Evolutionary conservation across 2,888 invertebrate genomes (phyloP).

Genomic region (Lasioglossum malachurum): DNA sequence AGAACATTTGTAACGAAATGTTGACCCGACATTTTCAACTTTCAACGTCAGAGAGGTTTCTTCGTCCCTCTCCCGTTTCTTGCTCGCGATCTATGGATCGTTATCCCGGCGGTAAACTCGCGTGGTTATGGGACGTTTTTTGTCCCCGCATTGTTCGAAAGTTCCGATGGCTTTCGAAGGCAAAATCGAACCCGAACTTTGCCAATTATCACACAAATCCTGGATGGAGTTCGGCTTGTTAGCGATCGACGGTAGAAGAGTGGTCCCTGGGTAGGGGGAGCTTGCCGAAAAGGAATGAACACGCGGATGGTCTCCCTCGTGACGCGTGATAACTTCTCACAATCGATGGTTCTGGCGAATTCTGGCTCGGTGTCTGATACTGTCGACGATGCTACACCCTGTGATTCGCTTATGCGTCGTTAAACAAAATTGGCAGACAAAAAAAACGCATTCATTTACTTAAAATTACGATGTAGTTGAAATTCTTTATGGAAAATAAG

Average conservation of each 20-base stretch:
- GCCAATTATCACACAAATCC: conserved; percentile 36
- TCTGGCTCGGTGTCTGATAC: too few relatives aligned
- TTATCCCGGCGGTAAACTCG: conserved; percentile 15
- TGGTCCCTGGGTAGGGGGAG: neutral
- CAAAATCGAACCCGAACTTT: conserved; percentile 31
- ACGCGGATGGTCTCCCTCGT: conserved; percentile 7
- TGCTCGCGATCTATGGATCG: conserved; percentile 12
- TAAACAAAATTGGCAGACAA: neutral
- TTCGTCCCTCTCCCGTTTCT: neutral
- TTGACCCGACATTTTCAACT: neutral
- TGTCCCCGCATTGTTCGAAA: conserved; percentile 25
- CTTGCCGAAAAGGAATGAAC: neutral
- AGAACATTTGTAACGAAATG: neutral
- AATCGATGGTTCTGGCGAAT: neutral
- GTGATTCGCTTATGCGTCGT: neutral
- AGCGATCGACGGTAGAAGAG: conserved; percentile 20
- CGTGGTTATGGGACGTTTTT: conserved; percentile 18
- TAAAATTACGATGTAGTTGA: neutral
- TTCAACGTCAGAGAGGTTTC: neutral
- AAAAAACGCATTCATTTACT: neutral
- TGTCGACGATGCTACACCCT: neutral
- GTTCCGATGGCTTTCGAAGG: conserved; percentile 18
- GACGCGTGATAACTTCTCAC: conserved; percentile 22
- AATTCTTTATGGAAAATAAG: neutral
- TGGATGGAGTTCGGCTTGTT: conserved; percentile 22